phyloP scores from a whole-genome alignment of 2,113 vertebrate genomes.

The Scatophagus argus region DNA sequence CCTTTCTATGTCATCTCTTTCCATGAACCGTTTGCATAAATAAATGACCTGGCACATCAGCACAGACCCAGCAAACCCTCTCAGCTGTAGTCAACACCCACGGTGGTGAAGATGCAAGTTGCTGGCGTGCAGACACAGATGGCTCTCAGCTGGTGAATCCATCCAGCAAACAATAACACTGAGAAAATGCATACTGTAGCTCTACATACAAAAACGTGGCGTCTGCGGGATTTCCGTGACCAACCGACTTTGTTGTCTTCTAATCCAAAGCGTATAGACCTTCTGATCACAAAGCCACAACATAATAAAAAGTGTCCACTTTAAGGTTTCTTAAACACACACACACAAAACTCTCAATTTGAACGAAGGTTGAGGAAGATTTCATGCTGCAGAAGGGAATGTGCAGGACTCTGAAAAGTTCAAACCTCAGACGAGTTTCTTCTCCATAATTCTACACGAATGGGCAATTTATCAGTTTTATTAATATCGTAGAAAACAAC shows the following conservation, averaged over 20 bases:
- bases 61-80: conserved; percentile 15
- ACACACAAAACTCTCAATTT: neutral
- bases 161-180: conserved; percentile 44
- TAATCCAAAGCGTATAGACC: conserved; percentile 10
- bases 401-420: neutral
- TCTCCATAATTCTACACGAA: conserved; percentile 1
- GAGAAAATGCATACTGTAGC: conserved; percentile 3
- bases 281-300: neutral
- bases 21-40: conserved; percentile 6
- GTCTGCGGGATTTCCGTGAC: neutral
- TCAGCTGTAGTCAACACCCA: conserved; percentile 51
- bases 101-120: conserved; percentile 44
- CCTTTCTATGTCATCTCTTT: neutral
- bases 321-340: neutral
- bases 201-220: neutral
- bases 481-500: neutral
- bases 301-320: neutral
- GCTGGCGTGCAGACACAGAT: conserved; percentile 69
- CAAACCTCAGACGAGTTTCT: neutral
- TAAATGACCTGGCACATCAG: conserved; percentile 49
- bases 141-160: conserved; percentile 58
- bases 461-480: neutral
- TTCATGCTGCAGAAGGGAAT: neutral
- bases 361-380: too few relatives aligned
- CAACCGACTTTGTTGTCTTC: neutral